phyloP scores from a whole-genome alignment of 2,888 invertebrate species.

The Yponomeuta evonymella region DNA sequence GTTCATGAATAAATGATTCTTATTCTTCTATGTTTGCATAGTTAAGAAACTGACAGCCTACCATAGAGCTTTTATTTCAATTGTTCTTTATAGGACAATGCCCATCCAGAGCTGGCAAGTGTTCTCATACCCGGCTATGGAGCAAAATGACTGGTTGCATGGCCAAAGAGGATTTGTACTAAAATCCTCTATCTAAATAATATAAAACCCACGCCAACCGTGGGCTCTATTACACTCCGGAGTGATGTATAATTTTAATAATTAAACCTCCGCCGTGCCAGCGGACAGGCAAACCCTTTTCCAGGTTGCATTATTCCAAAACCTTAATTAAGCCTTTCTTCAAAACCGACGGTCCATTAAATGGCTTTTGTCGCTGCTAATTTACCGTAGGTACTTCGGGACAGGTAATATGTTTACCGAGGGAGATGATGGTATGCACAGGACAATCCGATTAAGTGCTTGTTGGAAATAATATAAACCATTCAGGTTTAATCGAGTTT shows the following conservation, averaged over 20 bases:
- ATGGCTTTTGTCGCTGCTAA: slow-evolving; percentile 40
- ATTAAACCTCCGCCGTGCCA: background rate
- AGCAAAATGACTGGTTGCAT: background rate
- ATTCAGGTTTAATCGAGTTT: slow-evolving; percentile 5
- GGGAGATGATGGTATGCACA: slow-evolving; percentile 8
- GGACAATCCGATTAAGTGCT: slow-evolving; percentile 8
- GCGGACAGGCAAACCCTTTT: slow-evolving; percentile 29
- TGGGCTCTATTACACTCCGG: background rate
- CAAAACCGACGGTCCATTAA: slow-evolving; percentile 34
- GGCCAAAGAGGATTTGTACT: background rate
- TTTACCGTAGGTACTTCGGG: slow-evolving; percentile 33
- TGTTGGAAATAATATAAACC: background rate
- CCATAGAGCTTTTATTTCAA: too few species aligned
- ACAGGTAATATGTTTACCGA: slow-evolving; percentile 10
- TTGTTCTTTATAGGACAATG: too few species aligned
- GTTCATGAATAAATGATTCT: too few species aligned
- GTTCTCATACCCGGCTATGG: too few species aligned
- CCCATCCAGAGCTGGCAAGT: too few species aligned
- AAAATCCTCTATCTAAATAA: slow-evolving; percentile 3
- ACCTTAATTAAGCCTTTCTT: slow-evolving; percentile 38
- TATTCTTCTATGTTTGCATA: too few species aligned
- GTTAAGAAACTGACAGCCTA: too few species aligned
- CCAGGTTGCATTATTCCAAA: slow-evolving; percentile 33
- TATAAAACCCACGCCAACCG: background rate
- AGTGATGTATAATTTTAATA: slow-evolving; percentile 10